A percentile compares a stretch with the other conserved stretches of the same genome.
Evolutionary conservation across 2,888 invertebrate genomes (phyloP).

Genomic region (Torymus aiolomorphi): DNA sequence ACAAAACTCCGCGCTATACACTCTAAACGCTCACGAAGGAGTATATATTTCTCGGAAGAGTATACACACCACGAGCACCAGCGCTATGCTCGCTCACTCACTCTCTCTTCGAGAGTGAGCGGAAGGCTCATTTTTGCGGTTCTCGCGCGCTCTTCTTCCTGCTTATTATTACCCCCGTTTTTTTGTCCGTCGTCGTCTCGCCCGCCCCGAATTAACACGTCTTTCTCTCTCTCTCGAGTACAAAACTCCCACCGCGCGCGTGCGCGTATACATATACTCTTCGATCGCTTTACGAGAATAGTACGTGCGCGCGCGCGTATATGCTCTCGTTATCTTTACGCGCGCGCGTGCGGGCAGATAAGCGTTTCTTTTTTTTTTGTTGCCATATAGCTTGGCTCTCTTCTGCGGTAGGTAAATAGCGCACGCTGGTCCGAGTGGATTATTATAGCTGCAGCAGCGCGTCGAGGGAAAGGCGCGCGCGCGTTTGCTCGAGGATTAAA

Average conservation of each 20-base stretch:
- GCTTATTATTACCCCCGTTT: conserved; percentile 27
- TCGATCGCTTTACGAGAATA: conserved; percentile 41
- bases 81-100: too few species aligned
- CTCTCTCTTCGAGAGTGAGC: background rate
- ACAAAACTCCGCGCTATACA: background rate
- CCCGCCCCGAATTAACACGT: conserved; percentile 8
- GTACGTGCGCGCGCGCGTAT: too few species aligned
- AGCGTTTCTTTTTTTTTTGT: too few species aligned
- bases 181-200: background rate
- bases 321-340: conserved; percentile 28
- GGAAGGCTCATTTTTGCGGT: conserved; percentile 32
- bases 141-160: conserved; percentile 26
- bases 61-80: too few species aligned
- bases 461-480: conserved; percentile 25
- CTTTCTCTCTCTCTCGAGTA: too few species aligned
- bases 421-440: too few species aligned
- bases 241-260: too few species aligned
- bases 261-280: background rate
- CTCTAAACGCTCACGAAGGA: too few species aligned
- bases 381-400: too few species aligned
- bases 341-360: too few species aligned
- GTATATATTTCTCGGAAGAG: too few species aligned
- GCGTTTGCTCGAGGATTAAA: conserved; percentile 39
- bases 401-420: too few species aligned
- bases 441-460: background rate